These are phyloP conservation scores for Hemitrygon akajei DNA, from an alignment of 2,797 vertebrate genomes.

Conservation along the genomic window DNA sequence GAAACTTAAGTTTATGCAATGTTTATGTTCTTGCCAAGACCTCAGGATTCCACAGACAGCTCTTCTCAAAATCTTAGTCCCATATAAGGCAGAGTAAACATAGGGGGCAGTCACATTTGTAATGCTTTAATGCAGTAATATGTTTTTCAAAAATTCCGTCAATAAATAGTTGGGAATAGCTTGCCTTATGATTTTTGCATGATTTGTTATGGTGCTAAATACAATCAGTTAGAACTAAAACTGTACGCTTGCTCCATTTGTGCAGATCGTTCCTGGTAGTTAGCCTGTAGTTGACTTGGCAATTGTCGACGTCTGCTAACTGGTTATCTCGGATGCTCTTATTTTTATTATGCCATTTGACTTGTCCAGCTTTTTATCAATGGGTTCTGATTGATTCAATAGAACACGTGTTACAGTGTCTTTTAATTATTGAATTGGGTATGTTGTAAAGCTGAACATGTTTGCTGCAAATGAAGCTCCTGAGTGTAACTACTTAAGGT, in stretches of 20 bases:
- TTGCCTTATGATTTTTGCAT: not conserved
- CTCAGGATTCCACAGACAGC: not conserved
- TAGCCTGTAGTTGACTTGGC: not conserved
- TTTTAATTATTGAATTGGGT: not conserved
- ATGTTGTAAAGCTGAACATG: not conserved
- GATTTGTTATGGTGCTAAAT: not conserved
- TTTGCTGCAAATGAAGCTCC: not conserved
- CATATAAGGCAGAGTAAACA: not conserved
- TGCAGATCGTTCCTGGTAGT: not conserved
- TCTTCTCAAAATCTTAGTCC: not conserved
- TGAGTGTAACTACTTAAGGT: not conserved
- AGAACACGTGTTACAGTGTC: not conserved
- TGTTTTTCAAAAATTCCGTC: no score
- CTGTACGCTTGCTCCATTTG: not conserved
- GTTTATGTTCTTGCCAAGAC: not conserved
- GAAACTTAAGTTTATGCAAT: not conserved
- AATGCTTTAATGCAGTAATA: not conserved
- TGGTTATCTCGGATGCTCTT: not conserved
- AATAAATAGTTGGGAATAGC: not conserved
- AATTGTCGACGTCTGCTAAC: not conserved
- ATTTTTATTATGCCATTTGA: not conserved
- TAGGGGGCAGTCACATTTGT: not conserved
- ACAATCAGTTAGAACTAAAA: not conserved
- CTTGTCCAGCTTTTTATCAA: not conserved
- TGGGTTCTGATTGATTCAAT: not conserved